Percentiles rank a stretch among this genome's conserved stretches.
Conservation (phyloP, 1,140 invertebrate genomes). For the Eriosoma lanigerum region DNA sequence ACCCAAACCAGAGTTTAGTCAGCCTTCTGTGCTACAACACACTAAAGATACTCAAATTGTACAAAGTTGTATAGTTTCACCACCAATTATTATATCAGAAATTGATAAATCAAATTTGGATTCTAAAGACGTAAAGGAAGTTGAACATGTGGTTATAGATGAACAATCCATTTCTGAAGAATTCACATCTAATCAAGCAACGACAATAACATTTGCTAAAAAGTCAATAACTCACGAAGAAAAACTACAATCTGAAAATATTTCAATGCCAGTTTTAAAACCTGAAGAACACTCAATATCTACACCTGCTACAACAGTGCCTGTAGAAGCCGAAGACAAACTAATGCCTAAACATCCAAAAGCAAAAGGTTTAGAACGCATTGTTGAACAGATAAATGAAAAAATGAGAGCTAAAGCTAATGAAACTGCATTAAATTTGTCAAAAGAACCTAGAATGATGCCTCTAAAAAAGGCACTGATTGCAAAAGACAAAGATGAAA, state of each 20-base stretch:
- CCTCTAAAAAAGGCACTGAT: conserved; percentile 53
- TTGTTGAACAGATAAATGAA: conserved; percentile 48
- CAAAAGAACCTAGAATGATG: conserved; percentile 47
- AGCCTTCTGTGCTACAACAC: conserved; percentile 34
- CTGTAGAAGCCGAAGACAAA: conserved; percentile 29
- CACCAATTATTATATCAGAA: neutral
- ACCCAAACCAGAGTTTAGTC: conserved; percentile 36
- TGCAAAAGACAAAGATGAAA: conserved; percentile 58
- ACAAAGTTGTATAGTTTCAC: conserved; percentile 36
- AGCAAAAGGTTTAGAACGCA: conserved; percentile 40
- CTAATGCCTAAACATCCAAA: conserved; percentile 40
- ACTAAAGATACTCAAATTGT: conserved; percentile 29
- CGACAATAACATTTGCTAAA: conserved; percentile 45
- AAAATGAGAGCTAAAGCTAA: conserved; percentile 48
- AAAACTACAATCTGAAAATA: neutral
- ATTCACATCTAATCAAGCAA: neutral
- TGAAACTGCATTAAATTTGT: conserved; percentile 21
- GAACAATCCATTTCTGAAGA: conserved; percentile 25
- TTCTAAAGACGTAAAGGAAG: neutral
- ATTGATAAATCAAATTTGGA: neutral
- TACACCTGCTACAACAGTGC: neutral
- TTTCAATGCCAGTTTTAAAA: neutral
- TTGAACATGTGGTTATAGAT: neutral
- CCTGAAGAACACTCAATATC: neutral
- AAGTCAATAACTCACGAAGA: conserved; percentile 7